Conservation (phyloP, 2,797 vertebrate genomes). For the Meriones psammophilus region DNA sequence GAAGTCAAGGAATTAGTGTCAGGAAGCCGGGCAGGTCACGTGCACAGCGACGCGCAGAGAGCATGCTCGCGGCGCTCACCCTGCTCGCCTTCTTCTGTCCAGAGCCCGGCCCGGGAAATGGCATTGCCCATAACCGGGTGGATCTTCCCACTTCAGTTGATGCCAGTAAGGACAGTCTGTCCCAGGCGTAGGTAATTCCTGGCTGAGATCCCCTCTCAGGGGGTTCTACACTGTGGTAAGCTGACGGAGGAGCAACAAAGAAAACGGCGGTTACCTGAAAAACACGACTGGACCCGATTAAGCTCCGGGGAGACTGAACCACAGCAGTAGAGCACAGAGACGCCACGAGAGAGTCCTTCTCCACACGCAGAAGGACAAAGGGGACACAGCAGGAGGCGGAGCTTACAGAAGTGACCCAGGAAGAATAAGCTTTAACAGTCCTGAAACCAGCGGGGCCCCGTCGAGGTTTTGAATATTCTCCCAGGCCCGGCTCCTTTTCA, state of each 20-base stretch:
- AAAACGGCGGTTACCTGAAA: not conserved
- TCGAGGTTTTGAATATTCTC: slow-evolving; percentile 7
- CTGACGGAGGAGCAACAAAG: not conserved
- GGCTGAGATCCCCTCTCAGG: not conserved
- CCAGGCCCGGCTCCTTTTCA: not conserved
- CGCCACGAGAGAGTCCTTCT: not conserved
- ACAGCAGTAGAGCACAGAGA: not conserved
- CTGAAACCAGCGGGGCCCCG: slow-evolving; percentile 31
- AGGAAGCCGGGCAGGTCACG: too few species aligned
- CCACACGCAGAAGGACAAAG: not conserved
- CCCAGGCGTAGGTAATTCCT: not conserved
- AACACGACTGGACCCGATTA: not conserved
- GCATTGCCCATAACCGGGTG: too few species aligned
- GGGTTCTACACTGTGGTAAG: not conserved
- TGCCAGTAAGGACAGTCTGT: not conserved
- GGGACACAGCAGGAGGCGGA: not conserved
- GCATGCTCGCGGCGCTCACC: not conserved
- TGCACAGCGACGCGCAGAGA: not conserved
- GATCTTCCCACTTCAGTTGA: not conserved
- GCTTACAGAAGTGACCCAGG: not conserved
- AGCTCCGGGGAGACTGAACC: not conserved
- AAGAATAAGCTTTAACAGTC: not conserved
- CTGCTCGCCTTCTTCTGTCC: too few species aligned
- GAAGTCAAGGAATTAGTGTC: not conserved
- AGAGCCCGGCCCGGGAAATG: not conserved